Evolutionary conservation across 2,888 invertebrate species (phyloP).

Genomic region (Eupsilia transversa): DNA sequence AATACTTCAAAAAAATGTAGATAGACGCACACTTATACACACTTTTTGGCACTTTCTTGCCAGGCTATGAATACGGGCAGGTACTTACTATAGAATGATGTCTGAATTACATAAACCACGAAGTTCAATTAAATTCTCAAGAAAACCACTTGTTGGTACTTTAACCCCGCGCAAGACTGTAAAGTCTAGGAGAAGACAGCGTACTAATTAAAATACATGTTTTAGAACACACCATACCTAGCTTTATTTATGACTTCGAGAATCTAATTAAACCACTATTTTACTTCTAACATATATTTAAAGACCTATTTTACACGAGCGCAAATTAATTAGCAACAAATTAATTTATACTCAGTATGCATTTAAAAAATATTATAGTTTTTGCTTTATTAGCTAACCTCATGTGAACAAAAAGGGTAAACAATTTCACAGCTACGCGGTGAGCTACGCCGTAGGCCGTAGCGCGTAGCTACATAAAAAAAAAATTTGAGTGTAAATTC

Average conservation of each 20-base stretch:
- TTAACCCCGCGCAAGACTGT: neutral
- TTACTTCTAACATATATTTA: conserved; percentile 21
- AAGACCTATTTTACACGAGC: conserved; percentile 1
- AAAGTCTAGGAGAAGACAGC: conserved; percentile 21
- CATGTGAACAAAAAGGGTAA: neutral
- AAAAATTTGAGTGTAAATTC: neutral
- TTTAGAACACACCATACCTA: neutral
- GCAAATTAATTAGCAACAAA: conserved; percentile 18
- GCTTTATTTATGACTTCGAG: conserved; percentile 32
- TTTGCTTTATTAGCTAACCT: neutral
- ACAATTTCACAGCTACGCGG: neutral
- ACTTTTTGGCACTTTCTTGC: no score
- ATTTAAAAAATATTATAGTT: neutral
- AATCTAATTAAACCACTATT: conserved; percentile 46
- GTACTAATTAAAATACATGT: conserved; percentile 43
- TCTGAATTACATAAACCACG: no score
- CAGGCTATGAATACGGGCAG: no score
- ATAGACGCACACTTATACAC: no score
- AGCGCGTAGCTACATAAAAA: neutral
- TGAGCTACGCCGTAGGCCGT: neutral
- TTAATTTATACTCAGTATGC: neutral
- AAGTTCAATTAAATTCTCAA: conserved; percentile 12
- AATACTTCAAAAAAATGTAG: no score
- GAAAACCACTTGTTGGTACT: conserved; percentile 1
- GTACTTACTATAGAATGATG: no score